A percentile compares a stretch with the other conserved stretches of the same genome.
These are phyloP conservation scores for Napeogenes inachia DNA, from an alignment of 2,888 invertebrate species.

Conservation along the genomic window DNA sequence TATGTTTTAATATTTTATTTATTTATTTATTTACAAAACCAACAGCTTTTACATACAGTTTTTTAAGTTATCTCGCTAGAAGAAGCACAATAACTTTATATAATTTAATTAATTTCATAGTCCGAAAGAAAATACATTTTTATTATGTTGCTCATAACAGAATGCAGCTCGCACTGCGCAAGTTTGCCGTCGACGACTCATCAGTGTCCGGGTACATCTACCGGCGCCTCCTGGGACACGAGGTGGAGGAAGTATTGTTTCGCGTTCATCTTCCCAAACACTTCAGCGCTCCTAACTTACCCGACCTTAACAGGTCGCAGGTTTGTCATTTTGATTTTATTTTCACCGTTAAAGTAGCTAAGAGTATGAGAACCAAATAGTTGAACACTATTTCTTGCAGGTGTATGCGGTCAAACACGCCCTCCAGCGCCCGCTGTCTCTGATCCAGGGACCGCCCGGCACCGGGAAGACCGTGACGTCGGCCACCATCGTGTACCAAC, in stretches of 20 bases:
- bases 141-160: conserved; percentile 61
- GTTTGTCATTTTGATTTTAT: conserved; percentile 44
- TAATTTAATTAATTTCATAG: too few species aligned
- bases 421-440: conserved; percentile 93
- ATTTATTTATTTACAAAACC: too few species aligned
- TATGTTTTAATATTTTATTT: too few species aligned
- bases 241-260: conserved; percentile 94
- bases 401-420: conserved; percentile 99
- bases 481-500: conserved; percentile 98
- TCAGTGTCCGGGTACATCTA: conserved; percentile 99
- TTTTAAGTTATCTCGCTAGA: too few species aligned
- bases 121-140: too few species aligned
- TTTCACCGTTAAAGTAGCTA: not conserved
- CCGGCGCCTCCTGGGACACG: conserved; percentile 95
- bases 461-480: conserved; percentile 99
- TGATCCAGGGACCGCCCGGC: conserved; percentile 98
- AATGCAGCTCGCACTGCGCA: conserved; percentile 96
- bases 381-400: conserved; percentile 43
- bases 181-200: conserved; percentile 96
- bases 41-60: too few species aligned
- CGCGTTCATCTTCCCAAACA: conserved; percentile 95
- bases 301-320: conserved; percentile 98
- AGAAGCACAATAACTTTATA: too few species aligned
- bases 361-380: too few species aligned
- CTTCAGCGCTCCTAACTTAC: conserved; percentile 97